Evolutionary conservation across 2,797 vertebrate species (phyloP).

Genomic region (Neopelma chrysocephalum): DNA sequence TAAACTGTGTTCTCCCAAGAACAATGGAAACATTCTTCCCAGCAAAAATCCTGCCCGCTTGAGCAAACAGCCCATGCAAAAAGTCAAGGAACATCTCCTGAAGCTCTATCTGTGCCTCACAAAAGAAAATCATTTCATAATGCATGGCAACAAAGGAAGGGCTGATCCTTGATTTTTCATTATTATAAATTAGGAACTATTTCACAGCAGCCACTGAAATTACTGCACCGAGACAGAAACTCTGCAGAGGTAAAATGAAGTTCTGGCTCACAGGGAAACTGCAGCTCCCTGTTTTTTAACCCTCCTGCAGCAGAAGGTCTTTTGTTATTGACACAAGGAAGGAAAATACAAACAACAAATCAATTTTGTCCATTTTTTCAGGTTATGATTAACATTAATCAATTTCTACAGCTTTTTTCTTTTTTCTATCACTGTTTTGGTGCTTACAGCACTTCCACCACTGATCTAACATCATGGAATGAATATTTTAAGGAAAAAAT

Average conservation of each 20-base stretch:
- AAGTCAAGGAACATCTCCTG: background rate
- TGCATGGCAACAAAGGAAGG: background rate
- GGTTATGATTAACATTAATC: background rate
- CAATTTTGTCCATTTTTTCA: background rate
- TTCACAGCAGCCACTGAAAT: background rate
- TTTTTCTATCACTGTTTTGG: background rate
- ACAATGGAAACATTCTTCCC: background rate
- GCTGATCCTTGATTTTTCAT: background rate
- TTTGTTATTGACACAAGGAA: background rate
- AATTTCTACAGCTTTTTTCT: background rate
- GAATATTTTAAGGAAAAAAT: background rate
- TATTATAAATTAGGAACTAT: background rate
- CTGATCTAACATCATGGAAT: background rate
- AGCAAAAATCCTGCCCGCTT: background rate
- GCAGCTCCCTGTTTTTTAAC: background rate
- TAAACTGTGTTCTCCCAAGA: background rate
- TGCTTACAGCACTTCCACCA: background rate
- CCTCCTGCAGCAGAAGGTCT: background rate
- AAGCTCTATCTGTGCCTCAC: background rate
- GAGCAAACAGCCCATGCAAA: background rate
- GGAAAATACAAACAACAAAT: background rate
- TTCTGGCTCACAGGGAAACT: background rate
- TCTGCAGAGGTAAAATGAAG: background rate
- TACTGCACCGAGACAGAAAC: background rate
- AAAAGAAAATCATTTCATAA: background rate